phyloP scores from a whole-genome alignment of 2,113 vertebrate genomes.

The Penelope pileata region DNA sequence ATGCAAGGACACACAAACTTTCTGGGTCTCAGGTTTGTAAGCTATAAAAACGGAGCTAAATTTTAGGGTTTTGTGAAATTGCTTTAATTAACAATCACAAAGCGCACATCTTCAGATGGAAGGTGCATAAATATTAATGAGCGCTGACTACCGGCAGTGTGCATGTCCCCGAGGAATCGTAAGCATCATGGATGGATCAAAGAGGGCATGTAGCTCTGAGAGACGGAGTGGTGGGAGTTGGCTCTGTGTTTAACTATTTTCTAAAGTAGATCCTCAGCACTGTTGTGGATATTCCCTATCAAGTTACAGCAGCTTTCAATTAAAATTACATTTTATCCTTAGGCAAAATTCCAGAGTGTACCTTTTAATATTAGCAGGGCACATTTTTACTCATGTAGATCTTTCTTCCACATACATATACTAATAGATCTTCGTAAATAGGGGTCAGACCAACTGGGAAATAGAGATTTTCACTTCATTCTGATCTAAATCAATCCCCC shows the following conservation, averaged over 20 bases:
- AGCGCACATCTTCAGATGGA: conserved; percentile 19
- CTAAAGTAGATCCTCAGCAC: conserved; percentile 60
- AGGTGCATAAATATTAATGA: conserved; percentile 66
- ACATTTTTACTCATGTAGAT: conserved; percentile 36
- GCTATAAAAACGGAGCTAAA: conserved; percentile 13
- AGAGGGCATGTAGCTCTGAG: conserved; percentile 44
- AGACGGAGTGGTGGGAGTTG: conserved; percentile 53
- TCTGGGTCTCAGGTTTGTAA: background rate
- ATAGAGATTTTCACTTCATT: background rate
- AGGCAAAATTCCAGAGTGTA: conserved; percentile 60
- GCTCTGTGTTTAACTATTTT: conserved; percentile 55
- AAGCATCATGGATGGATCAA: conserved; percentile 60
- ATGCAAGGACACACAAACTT: background rate
- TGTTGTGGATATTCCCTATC: conserved; percentile 63
- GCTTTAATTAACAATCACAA: conserved; percentile 56
- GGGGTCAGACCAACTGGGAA: conserved; percentile 35
- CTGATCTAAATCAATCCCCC: background rate
- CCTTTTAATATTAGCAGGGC: conserved; percentile 54
- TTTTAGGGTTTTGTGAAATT: conserved; percentile 7
- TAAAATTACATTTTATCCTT: conserved; percentile 68
- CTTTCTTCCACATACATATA: conserved; percentile 1
- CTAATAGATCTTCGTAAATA: conserved; percentile 20
- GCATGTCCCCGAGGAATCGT: conserved; percentile 9
- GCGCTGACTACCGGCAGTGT: conserved; percentile 33
- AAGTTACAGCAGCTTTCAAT: conserved; percentile 72